phyloP scores from a whole-genome alignment of 1,140 invertebrate genomes.

The Ooceraea biroi region DNA sequence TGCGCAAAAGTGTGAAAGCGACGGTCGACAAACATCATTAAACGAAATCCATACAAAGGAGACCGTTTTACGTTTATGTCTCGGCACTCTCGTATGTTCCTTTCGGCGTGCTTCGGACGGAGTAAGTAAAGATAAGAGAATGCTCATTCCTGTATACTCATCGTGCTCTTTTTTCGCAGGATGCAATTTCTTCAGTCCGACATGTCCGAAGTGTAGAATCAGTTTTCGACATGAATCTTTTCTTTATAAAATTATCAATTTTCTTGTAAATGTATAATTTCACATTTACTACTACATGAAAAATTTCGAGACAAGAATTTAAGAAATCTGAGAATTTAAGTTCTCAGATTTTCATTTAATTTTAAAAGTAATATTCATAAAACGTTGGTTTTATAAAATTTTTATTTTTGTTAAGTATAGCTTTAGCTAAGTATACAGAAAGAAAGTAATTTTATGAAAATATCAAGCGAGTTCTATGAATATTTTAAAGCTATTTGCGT shows the following conservation, averaged over 20 bases:
- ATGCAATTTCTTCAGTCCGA: background rate
- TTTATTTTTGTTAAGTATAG: background rate
- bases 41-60: slow-evolving; percentile 31
- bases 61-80: slow-evolving; percentile 14
- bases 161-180: background rate
- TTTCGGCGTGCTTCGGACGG: background rate
- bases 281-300: slow-evolving; percentile 2
- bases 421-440: background rate
- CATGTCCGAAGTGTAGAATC: background rate
- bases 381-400: background rate
- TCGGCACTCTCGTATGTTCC: background rate
- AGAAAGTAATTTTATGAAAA: background rate
- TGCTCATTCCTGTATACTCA: background rate
- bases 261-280: background rate
- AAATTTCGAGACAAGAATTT: background rate
- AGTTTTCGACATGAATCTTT: background rate
- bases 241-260: background rate
- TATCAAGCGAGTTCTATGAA: background rate
- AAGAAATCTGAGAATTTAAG: background rate
- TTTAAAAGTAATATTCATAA: background rate
- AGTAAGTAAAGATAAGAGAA: slow-evolving; percentile 47
- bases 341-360: background rate
- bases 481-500: slow-evolving; percentile 1
- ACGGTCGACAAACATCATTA: background rate
- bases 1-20: slow-evolving; percentile 6